phyloP scores from a whole-genome alignment of 2,113 vertebrate species.

The Pteronura brasiliensis region DNA sequence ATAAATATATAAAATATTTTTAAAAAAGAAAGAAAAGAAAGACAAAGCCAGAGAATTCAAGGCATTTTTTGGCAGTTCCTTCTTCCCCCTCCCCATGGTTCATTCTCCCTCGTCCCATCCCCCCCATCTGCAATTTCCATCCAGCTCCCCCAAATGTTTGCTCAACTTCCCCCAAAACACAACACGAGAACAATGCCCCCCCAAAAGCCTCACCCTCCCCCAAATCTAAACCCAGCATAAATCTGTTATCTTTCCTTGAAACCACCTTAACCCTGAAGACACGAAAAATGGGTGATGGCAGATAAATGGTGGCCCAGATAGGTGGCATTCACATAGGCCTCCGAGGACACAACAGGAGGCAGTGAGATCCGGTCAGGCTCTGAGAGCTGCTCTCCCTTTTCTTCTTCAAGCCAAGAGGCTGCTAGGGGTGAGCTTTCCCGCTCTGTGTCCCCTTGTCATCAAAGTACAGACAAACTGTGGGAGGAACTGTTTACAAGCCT shows the following conservation, averaged over 20 bases:
- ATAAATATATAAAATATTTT: too few relatives aligned
- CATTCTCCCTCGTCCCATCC: background rate
- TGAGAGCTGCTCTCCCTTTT: background rate
- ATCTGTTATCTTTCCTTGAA: background rate
- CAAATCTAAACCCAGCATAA: background rate
- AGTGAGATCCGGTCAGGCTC: accelerated
- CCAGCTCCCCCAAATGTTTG: background rate
- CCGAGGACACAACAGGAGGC: accelerated
- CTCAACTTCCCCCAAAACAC: background rate
- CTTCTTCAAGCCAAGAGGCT: background rate
- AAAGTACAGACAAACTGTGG: background rate
- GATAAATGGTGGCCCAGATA: background rate
- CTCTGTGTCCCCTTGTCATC: background rate
- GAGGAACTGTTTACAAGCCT: background rate
- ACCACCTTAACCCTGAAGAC: background rate
- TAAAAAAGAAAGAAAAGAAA: too few relatives aligned
- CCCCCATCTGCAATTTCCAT: background rate
- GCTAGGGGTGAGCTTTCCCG: background rate
- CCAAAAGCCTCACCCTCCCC: background rate
- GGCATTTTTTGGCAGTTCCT: too few relatives aligned
- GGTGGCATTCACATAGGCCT: background rate
- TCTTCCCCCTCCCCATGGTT: background rate
- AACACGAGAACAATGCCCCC: background rate
- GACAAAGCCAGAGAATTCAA: background rate
- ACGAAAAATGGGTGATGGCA: background rate